Base-by-base conservation (phyloP, 2,888 invertebrate genomes). In the Ormyrus nitidulus region DNA sequence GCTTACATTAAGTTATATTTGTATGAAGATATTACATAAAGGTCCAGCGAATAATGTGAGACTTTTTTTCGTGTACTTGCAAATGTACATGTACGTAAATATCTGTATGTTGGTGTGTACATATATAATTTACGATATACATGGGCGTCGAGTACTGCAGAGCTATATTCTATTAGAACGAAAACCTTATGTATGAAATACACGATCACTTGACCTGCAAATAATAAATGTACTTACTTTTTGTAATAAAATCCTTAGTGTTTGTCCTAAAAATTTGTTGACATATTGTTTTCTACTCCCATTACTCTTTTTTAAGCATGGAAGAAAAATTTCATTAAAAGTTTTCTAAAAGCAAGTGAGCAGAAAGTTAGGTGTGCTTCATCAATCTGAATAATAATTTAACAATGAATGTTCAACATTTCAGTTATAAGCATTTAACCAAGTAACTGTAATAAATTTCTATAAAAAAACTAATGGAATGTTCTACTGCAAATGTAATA, bases 101-200 rank as follows among this genome's bases (percentile, higher is more conserved):
- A 73, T 66, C 54, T 68, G 69, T 73, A 74, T 79, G 75, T 79
- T 34, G 34, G 34, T 34, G 48, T 49, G 53, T 70, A 65, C 11
- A 56, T 68, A 54, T 65, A 66, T 61, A 69, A 70, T 58, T 49
- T 56, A 34, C 34, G 34, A 34, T 34, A 34, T 34, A 73, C 44
- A 68, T 69, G 9, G 34, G 79, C 79, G 70, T 44, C 49, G 46
- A 46, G 49, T 74, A 70, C 80, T 82, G 81, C 85, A 34, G 34
- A 86, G 84, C 82, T 83, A 86, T 85, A 83, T 84, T 86, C 83
- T 86, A 34, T 34, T 34, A 87, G 86, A 84, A 84, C 83, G 81
- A 79, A 86, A 88, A 86, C 85, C 85, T 87, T 85, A 86, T 87
- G 87, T 86, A 86, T 86, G 85, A 88, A 88, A 84, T 86, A 86